Percentiles rank a stretch among this genome's conserved stretches.
phyloP scores from a whole-genome alignment of 1,140 invertebrate genomes.

The Mycetomoellerius zeteki region DNA sequence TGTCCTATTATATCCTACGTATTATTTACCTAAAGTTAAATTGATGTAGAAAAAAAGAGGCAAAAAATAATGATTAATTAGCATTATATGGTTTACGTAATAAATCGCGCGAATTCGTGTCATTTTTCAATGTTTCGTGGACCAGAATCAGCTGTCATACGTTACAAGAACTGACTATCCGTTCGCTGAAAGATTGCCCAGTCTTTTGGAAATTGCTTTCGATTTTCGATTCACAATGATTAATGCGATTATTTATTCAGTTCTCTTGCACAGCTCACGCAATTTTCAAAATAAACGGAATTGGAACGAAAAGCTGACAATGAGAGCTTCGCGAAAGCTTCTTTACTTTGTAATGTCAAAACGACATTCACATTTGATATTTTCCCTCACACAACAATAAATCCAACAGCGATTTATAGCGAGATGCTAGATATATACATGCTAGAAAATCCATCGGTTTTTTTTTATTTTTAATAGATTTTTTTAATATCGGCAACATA shows the following conservation, averaged over 20 bases:
- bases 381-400: not conserved
- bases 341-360: slow-evolving; percentile 3
- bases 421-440: not conserved
- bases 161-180: not conserved
- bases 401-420: not conserved
- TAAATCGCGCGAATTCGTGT: not conserved
- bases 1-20: not conserved
- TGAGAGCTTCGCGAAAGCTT: not conserved
- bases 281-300: slow-evolving; percentile 24
- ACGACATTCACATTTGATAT: not conserved
- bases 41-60: not conserved
- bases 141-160: not conserved
- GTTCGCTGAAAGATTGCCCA: not conserved
- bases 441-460: not conserved
- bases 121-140: not conserved
- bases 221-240: slow-evolving; percentile 3
- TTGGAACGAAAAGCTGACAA: not conserved
- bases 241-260: slow-evolving; percentile 27
- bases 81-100: not conserved
- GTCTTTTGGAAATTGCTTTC: not conserved
- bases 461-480: slow-evolving; percentile 19
- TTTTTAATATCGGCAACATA: not conserved
- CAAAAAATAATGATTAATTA: not conserved
- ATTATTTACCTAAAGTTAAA: slow-evolving; percentile 6
- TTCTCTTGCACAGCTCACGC: not conserved